Evolutionary conservation across 2,797 vertebrate species (phyloP), one percentile per base, ranked within the genome.

Genomic region (Oophaga sylvatica): DNA sequence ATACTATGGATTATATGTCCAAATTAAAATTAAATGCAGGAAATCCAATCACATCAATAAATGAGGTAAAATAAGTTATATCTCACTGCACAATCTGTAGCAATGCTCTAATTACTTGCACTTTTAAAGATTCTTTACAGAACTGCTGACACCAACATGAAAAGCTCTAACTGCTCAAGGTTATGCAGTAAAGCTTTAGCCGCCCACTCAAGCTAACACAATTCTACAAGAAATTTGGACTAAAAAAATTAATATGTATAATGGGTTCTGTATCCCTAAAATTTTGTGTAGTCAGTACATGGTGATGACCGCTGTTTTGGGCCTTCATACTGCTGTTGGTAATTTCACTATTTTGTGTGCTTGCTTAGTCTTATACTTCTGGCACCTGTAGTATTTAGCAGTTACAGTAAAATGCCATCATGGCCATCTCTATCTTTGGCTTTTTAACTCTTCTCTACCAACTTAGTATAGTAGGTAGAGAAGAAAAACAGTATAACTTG

Each of bases 31-130:
- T 59, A 56, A 80, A 60, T 80, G 59, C 22, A 63, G 31, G 16
- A 63, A 80, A 62, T 31, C 59, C 35, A 80, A 80, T 80, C 60
- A 11, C 60, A 20, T 26, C 60, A n/a, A 62, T 80, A 41, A 80
- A 63, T 41, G 60, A 62, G 31, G 59, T 63, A 62, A 80, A 80
- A n/a, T 35, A 45, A 56, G 76, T 48, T 78, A 5, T 53, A 48
- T 35, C 35, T 63, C 31, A 41, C 81, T 71, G 26, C 67, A 68
- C 67, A 68, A 68, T 68, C 67, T 29, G 2, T 15, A 68, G 67
- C 67, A 29, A 68, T 22, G 26, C n/a, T 68, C 12, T 68, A 29
- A 68, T 68, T 68, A 68, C 67, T 68, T 68, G 48, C 16, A 83
- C 81, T 31, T 19, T 17, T 71, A 57, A 19, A 31, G 67, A 71